Percentiles rank a stretch among this genome's conserved stretches.
Conservation (phyloP, 2,888 invertebrate genomes). For the Erannis defoliaria region DNA sequence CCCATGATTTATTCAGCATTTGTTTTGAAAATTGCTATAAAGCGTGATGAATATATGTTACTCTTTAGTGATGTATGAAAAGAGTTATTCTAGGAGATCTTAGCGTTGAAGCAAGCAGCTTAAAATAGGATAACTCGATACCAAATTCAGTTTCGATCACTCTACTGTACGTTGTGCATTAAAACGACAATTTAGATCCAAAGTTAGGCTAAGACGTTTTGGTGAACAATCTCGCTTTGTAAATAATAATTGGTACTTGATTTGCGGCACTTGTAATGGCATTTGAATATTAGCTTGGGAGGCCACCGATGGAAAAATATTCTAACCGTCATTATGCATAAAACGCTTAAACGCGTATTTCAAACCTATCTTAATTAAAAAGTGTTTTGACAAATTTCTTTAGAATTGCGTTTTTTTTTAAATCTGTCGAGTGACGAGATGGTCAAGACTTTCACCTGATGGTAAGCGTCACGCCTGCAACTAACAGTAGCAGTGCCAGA, state of each 20-base stretch:
- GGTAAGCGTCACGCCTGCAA: too few species aligned
- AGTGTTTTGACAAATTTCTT: too few species aligned
- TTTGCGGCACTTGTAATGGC: slow-evolving; percentile 73
- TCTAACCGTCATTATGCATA: too few species aligned
- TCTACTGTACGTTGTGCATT: slow-evolving; percentile 26
- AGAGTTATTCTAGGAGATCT: slow-evolving; percentile 4
- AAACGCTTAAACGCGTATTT: too few species aligned
- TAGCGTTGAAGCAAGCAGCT: background rate
- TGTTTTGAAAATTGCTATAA: slow-evolving; percentile 7
- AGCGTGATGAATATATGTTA: background rate
- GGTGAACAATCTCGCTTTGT: slow-evolving; percentile 60
- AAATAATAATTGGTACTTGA: slow-evolving; percentile 69
- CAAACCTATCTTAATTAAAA: too few species aligned
- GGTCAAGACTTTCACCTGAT: too few species aligned
- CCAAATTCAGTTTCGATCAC: slow-evolving; percentile 21
- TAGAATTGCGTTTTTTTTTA: too few species aligned
- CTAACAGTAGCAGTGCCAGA: too few species aligned
- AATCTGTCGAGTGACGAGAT: too few species aligned
- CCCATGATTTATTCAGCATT: slow-evolving; percentile 15
- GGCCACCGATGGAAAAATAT: slow-evolving; percentile 54
- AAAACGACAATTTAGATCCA: slow-evolving; percentile 40
- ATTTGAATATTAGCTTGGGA: slow-evolving; percentile 63
- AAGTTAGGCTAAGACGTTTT: slow-evolving; percentile 44
- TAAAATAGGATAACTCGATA: background rate
- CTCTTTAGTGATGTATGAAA: background rate